Evolutionary conservation across 2,797 vertebrate species (phyloP), one percentile per base, ranked within the genome.

Genomic region (Rallus crepitans): DNA sequence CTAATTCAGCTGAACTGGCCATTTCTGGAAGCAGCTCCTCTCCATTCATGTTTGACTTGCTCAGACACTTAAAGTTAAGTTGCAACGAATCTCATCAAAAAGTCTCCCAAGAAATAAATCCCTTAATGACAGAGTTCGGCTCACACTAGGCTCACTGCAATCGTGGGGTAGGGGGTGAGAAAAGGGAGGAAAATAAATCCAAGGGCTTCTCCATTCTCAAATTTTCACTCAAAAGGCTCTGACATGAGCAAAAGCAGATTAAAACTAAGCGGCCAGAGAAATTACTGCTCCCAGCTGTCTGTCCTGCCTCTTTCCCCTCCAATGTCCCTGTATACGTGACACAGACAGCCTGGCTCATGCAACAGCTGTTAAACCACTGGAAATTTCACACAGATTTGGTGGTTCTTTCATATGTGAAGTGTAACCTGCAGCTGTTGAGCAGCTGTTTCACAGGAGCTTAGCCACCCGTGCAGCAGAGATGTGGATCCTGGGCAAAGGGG

Each of bases 341-440:
- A 94, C 94, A 95, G 96, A 92, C 95, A 96, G 95, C 95, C 94
- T 68, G 95, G 95, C 96, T 97, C 91, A 92, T 55, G 87, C 79
- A 89, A 35, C 96, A 97, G 96, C 96, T 97, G 96, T 77, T 69
- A 48, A 97, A 97, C 96, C 96, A 82, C 95, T 96, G 96, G 95
- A 97, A 96, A 97, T 96, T 96, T 96, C 95, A 97, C 96, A 96
- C 87, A 66, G 94, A 89, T 94, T 96, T 95, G 92, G 75, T 39
- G 28, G 48, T 91, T 75, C 96, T 96, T 96, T 97, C 94, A 96
- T 94, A 92, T 75, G 3, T 6, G 82, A 77, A 85, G 91, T 50
- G 68, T 66, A 87, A 91, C 35, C 53, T 77, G 95, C 96, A 97
- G 96, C 96, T 97, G 96, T 94, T 85, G 94, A 77, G 91, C 96